Conservation (phyloP, 2,113 vertebrate genomes). For the Tychaedon coryphoeus region DNA sequence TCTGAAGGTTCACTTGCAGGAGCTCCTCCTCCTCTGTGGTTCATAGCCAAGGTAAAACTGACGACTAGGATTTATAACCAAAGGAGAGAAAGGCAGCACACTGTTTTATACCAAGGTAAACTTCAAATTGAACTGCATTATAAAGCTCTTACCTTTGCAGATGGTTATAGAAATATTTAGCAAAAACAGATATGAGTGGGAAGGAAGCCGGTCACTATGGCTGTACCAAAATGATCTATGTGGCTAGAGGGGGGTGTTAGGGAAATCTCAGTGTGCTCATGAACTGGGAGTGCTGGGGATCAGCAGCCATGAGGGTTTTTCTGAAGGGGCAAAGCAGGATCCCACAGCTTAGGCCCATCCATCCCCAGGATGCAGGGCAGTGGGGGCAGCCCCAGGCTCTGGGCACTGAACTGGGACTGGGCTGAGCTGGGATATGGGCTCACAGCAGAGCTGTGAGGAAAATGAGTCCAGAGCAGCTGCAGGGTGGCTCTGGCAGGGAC, state of each 20-base stretch:
- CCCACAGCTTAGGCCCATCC: background rate
- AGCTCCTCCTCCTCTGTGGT: background rate
- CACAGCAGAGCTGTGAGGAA: background rate
- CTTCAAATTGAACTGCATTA: background rate
- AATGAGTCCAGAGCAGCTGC: background rate
- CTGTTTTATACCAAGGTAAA: background rate
- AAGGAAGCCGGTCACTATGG: background rate
- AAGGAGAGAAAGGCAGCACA: background rate
- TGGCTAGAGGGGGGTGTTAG: background rate
- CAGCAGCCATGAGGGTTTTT: fast-evolving
- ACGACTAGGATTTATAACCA: background rate
- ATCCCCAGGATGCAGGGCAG: background rate
- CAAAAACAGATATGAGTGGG: background rate
- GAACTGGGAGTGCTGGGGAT: background rate
- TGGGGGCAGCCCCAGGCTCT: fast-evolving
- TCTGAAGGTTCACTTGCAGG: background rate
- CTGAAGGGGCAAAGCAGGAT: background rate
- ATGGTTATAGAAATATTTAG: background rate
- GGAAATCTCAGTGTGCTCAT: background rate
- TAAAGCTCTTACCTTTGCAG: background rate
- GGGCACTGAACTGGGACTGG: background rate
- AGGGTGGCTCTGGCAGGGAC: background rate
- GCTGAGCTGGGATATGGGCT: background rate
- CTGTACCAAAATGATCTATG: fast-evolving
- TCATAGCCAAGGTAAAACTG: background rate